A percentile compares a stretch with the other conserved stretches of the same genome.
Evolutionary conservation across 2,888 invertebrate species (phyloP).

Genomic region (Tetheella fluctuosa): DNA sequence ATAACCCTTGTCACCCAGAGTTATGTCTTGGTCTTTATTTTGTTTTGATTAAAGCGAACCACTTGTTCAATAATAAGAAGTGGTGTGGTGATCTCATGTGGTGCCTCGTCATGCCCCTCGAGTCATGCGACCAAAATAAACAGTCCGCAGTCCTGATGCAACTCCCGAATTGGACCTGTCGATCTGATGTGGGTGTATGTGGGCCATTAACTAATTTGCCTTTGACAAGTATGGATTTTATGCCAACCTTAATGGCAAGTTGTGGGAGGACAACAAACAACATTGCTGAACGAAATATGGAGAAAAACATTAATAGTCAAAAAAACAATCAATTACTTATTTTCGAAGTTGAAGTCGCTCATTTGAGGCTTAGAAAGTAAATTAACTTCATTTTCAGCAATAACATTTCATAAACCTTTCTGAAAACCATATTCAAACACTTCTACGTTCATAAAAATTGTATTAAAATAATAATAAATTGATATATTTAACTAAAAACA

Average conservation of each 20-base stretch:
- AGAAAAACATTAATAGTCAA: background rate
- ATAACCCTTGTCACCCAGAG: conserved; percentile 16
- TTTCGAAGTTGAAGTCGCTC: background rate
- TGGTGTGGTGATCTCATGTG: conserved; percentile 71
- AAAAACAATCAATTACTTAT: background rate
- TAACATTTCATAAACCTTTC: too few species aligned
- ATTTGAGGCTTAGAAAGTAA: too few species aligned
- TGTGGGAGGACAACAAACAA: background rate
- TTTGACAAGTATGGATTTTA: conserved; percentile 28
- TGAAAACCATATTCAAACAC: too few species aligned
- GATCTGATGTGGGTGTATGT: conserved; percentile 49
- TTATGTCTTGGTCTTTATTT: conserved; percentile 11
- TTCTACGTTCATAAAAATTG: too few species aligned
- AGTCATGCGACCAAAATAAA: conserved; percentile 76
- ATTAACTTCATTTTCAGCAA: too few species aligned
- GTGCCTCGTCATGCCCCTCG: conserved; percentile 63
- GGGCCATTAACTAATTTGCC: conserved; percentile 44
- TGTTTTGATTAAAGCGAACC: conserved; percentile 28
- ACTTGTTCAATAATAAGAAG: conserved; percentile 48
- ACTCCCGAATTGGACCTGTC: conserved; percentile 60
- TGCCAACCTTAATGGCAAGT: background rate
- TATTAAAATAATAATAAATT: too few species aligned
- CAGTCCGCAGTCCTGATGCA: conserved; percentile 52
- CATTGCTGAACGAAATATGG: background rate
- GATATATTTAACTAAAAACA: too few species aligned